Base-by-base conservation (phyloP, 2,888 invertebrate species). In the Eupeodes luniger region DNA sequence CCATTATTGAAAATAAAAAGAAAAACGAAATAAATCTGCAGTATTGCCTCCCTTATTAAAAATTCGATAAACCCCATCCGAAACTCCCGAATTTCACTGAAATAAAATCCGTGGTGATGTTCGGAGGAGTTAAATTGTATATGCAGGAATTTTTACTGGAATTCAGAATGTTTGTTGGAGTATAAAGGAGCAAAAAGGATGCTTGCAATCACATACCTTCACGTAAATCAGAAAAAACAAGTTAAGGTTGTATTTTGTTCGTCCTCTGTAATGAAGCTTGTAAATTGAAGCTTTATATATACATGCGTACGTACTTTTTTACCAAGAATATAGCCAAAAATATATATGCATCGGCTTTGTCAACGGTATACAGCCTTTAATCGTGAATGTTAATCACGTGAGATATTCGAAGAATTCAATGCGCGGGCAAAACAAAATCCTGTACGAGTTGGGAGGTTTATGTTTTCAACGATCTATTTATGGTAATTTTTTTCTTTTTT, bases 261-360 rank as follows among this genome's bases (percentile, higher is more conserved):
- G 40, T 36, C 27, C n/a, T 27, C 14, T 62, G 64, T 82, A 77
- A 82, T 82, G 62, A 82, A 70, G 55, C 70, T 72, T 72, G 72
- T 59, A 59, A 59, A 72, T 59, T 59, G 59, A 27, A 72, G 27
- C 59, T 59, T 19, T 27, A 3, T 27, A 2, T 27, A 27, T 27
- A 2, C 2, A 3, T 9, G 36, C 27, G 27, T 9, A 61, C 27
- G 27, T 36, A 47, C 34, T 70, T 69, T 53, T 19, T 0, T 16
- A 34, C 53, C 16, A 27, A 27, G 27, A 27, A 27, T 27, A 27
- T 27, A 27, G 27, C 27, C 12, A 12, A 27, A 47, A 16, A 7
- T 12, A 10, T 7, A 40, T 5, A 40, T 3, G 47, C 47, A 36
- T 27, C 6, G 10, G 0, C 2, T 19, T 1, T 19, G 6, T 59